A percentile compares a stretch with the other conserved stretches of the same genome.
phyloP scores from a whole-genome alignment of 2,113 vertebrate genomes.

The Corvus hawaiiensis region DNA sequence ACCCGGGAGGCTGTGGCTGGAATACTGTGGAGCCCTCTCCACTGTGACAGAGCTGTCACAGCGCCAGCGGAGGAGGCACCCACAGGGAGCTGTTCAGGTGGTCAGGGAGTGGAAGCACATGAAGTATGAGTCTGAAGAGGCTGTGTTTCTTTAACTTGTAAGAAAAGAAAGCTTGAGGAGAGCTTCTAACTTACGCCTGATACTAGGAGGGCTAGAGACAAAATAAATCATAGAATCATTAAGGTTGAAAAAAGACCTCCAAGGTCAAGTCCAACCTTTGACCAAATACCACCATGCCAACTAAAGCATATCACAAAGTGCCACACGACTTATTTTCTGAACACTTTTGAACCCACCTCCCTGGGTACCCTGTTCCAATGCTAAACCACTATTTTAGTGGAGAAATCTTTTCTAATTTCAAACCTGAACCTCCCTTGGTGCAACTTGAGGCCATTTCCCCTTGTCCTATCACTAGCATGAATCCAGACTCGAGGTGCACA shows the following conservation, averaged over 20 bases:
- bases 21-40: not conserved
- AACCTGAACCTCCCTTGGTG: not conserved
- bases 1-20: not conserved
- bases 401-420: not conserved
- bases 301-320: not conserved
- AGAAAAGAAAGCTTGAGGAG: not conserved
- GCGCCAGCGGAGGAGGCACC: accelerated
- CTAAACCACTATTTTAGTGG: not conserved
- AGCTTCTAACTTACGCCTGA: not conserved
- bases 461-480: not conserved
- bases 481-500: not conserved
- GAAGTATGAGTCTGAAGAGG: not conserved
- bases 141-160: not conserved
- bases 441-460: not conserved
- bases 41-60: not conserved
- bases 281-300: not conserved
- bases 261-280: not conserved
- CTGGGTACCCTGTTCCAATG: not conserved
- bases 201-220: not conserved
- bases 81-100: not conserved
- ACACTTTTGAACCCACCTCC: not conserved
- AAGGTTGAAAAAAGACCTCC: not conserved
- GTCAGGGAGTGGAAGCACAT: not conserved
- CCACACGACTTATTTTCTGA: not conserved
- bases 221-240: not conserved